Percentiles rank a stretch among this genome's conserved stretches.
Evolutionary conservation across 2,113 vertebrate species (phyloP).

Genomic region (Tragelaphus strepsiceros): DNA sequence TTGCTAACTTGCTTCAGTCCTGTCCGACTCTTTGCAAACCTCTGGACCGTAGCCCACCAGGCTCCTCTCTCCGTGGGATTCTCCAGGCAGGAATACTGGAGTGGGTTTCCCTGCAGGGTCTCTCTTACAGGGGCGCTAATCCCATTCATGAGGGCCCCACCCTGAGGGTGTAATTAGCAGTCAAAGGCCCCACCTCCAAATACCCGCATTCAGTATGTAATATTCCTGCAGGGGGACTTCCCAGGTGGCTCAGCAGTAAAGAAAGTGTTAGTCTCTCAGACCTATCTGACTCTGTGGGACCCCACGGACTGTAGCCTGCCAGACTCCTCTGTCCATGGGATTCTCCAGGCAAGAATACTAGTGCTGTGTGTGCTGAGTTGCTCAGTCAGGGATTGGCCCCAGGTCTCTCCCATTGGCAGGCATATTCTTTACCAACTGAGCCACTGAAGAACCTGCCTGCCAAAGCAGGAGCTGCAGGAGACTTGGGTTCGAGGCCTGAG

Average conservation of each 20-base stretch:
- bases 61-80: not conserved
- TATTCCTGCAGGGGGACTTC: not conserved
- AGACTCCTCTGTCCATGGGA: not conserved
- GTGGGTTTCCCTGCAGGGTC: not conserved
- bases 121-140: not conserved
- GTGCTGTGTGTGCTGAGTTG: not conserved
- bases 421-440: not conserved
- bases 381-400: not conserved
- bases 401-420: rapidly evolving
- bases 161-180: not conserved
- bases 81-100: not conserved
- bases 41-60: not conserved
- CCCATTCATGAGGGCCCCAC: not conserved
- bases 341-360: not conserved
- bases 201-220: rapidly evolving
- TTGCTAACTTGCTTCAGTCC: rapidly evolving
- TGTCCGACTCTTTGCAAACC: not conserved
- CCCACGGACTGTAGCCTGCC: not conserved
- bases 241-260: not conserved
- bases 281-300: not conserved
- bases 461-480: not conserved
- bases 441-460: not conserved
- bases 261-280: not conserved
- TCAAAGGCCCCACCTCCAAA: not conserved
- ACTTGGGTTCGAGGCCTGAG: not conserved